Percentiles rank a stretch among this genome's conserved stretches.
These are phyloP conservation scores for Netta rufina DNA, from an alignment of 2,797 vertebrate genomes.

Conservation along the genomic window DNA sequence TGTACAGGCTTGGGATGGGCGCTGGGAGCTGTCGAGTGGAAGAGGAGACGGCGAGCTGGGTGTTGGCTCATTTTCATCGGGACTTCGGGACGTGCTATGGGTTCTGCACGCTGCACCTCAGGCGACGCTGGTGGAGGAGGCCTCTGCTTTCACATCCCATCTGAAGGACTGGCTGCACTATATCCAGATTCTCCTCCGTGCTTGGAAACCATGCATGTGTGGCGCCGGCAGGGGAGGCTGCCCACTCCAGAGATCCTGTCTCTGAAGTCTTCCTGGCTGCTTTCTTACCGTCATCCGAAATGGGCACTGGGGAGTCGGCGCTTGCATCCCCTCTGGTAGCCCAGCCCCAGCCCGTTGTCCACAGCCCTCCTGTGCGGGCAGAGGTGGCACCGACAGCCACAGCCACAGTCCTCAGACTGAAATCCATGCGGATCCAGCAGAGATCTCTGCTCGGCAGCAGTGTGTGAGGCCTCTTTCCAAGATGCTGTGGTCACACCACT, in stretches of 20 bases:
- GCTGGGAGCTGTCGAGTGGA: background rate
- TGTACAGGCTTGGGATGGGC: background rate
- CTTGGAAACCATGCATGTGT: constrained; percentile 16
- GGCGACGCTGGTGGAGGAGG: background rate
- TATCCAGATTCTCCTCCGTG: constrained; percentile 17
- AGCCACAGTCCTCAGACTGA: background rate
- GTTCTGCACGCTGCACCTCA: background rate
- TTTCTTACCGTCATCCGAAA: background rate
- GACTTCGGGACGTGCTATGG: background rate
- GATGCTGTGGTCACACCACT: background rate
- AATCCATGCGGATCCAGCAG: background rate
- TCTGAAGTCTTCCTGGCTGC: constrained; percentile 47
- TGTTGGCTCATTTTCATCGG: background rate
- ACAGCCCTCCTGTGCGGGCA: background rate
- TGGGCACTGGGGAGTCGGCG: background rate
- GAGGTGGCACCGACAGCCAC: background rate
- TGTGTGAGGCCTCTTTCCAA: background rate
- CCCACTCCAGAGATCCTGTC: background rate
- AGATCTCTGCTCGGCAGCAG: background rate
- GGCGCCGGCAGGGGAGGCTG: background rate
- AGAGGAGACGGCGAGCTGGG: background rate
- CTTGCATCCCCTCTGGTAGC: background rate
- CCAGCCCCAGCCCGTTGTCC: background rate
- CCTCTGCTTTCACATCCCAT: constrained; percentile 51
- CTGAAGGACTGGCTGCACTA: background rate